phyloP scores from a whole-genome alignment of 2,113 vertebrate genomes.

The Corythornis madagascariensis region DNA sequence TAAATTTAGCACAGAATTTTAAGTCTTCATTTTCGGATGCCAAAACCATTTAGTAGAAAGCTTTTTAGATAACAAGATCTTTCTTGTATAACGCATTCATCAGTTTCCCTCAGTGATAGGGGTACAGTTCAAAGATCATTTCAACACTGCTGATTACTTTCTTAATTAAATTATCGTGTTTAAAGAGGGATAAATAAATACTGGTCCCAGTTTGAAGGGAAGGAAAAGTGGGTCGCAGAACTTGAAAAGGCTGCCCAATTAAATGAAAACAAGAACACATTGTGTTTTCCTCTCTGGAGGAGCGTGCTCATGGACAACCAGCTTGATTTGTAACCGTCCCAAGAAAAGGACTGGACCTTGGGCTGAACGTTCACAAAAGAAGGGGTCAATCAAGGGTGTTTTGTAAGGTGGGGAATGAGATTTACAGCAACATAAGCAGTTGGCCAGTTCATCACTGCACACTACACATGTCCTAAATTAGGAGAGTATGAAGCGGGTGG shows the following conservation, averaged over 20 bases:
- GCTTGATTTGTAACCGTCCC: not conserved
- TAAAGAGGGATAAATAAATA: conserved; percentile 16
- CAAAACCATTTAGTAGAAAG: conserved; percentile 20
- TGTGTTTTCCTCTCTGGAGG: not conserved
- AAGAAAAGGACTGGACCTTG: not conserved
- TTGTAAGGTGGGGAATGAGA: conserved; percentile 31
- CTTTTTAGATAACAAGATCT: conserved; percentile 9
- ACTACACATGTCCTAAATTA: conserved; percentile 20
- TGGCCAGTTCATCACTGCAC: not conserved
- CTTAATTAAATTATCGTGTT: conserved; percentile 37
- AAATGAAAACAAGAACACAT: not conserved
- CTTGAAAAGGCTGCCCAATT: conserved; percentile 21
- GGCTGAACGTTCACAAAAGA: not conserved
- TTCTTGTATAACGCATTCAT: not conserved
- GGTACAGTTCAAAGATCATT: conserved; percentile 38
- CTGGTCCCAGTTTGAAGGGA: not conserved
- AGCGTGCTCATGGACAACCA: rapidly evolving
- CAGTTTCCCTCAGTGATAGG: not conserved
- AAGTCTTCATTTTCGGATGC: not conserved
- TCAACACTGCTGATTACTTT: conserved; percentile 27
- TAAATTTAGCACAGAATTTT: not conserved
- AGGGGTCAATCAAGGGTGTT: conserved; percentile 11
- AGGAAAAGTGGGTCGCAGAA: not conserved
- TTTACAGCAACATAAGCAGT: conserved; percentile 23
- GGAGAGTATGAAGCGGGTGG: not conserved